phyloP scores from a whole-genome alignment of 2,797 vertebrate genomes.

The Capromys pilorides region DNA sequence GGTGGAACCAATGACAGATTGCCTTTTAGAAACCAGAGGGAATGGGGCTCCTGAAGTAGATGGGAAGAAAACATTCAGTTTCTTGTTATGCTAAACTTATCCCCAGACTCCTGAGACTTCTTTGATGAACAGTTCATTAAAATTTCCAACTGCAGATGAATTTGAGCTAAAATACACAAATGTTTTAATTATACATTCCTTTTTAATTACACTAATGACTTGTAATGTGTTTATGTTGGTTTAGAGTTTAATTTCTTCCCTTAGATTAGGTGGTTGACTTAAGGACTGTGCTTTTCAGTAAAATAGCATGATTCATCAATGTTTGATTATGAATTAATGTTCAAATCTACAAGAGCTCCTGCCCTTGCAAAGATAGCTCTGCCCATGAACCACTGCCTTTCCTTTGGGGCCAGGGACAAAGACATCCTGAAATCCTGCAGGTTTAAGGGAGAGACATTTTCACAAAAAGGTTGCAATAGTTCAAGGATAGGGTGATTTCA shows the following conservation, averaged over 20 bases:
- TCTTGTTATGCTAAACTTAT: constrained; percentile 89
- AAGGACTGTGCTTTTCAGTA: constrained; percentile 88
- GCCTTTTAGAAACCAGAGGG: constrained; percentile 85
- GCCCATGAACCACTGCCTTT: constrained; percentile 61
- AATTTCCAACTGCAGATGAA: constrained; percentile 87
- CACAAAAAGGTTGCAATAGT: not conserved
- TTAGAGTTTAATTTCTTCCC: constrained; percentile 90
- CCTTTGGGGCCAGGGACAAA: constrained; percentile 22
- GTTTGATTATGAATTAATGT: constrained; percentile 89
- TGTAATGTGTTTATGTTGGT: constrained; percentile 90
- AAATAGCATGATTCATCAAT: constrained; percentile 88
- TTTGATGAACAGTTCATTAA: constrained; percentile 91
- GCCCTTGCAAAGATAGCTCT: constrained; percentile 80
- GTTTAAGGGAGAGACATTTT: not conserved
- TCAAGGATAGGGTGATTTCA: not conserved
- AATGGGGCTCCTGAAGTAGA: constrained; percentile 80
- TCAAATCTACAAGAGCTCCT: constrained; percentile 82
- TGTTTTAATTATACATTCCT: constrained; percentile 91
- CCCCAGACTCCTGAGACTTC: constrained; percentile 87
- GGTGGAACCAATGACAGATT: constrained; percentile 87
- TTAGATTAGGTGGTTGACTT: constrained; percentile 90
- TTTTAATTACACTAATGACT: constrained; percentile 92
- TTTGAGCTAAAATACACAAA: constrained; percentile 91
- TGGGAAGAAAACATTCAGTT: constrained; percentile 85
- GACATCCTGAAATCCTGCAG: not conserved